Conservation (phyloP, 2,113 vertebrate genomes). For the Pavo muticus region DNA sequence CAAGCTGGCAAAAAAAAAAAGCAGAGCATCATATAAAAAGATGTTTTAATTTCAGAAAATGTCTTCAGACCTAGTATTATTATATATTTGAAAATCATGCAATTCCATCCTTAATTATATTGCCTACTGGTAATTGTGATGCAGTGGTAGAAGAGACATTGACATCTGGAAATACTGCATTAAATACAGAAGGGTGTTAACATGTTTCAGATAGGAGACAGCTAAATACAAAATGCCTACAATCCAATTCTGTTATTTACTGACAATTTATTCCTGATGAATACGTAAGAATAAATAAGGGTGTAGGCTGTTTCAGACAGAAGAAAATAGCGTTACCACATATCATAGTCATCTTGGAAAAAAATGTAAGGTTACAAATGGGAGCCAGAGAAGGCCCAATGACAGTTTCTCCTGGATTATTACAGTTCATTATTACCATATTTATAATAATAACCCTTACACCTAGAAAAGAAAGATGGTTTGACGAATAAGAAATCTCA, state of each 20-base stretch:
- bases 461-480: fast-evolving
- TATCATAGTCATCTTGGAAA: not conserved
- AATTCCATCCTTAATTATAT: not conserved
- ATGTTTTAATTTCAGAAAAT: not conserved
- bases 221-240: not conserved
- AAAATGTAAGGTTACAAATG: not conserved
- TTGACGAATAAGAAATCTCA: not conserved
- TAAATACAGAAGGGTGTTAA: not conserved
- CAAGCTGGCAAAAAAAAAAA: not conserved
- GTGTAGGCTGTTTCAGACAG: not conserved
- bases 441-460: not conserved
- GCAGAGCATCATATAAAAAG: not conserved
- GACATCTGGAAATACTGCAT: constrained; percentile 16
- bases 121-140: not conserved
- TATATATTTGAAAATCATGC: not conserved
- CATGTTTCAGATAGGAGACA: not conserved
- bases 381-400: not conserved
- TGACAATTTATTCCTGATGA: not conserved
- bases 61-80: not conserved
- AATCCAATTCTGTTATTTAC: constrained; percentile 9
- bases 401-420: not conserved
- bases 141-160: not conserved
- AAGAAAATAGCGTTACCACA: not conserved
- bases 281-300: not conserved
- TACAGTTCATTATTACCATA: not conserved